These are phyloP conservation scores for Hiodon alosoides DNA, from an alignment of 2,113 vertebrate species.

Conservation along the genomic window DNA sequence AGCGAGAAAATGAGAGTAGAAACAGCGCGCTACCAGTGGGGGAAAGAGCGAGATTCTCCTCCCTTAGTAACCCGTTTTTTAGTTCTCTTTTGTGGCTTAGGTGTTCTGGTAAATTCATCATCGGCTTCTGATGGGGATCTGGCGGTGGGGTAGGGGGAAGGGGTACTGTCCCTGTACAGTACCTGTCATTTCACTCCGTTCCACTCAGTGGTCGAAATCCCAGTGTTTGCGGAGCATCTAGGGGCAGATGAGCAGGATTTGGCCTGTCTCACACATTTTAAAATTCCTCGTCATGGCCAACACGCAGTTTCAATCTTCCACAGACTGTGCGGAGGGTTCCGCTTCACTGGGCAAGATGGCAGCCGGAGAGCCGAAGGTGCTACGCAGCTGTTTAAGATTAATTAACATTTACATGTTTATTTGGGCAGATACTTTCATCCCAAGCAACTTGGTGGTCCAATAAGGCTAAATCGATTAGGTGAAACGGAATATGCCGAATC, in stretches of 20 bases:
- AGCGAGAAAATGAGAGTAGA: neutral
- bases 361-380: neutral
- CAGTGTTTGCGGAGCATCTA: conserved; percentile 32
- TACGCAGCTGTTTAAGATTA: conserved; percentile 12
- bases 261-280: conserved; percentile 56
- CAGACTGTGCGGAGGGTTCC: conserved; percentile 4
- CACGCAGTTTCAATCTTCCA: conserved; percentile 6
- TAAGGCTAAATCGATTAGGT: too few relatives aligned
- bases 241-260: conserved; percentile 63
- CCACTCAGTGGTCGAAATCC: conserved; percentile 38
- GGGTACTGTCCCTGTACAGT: conserved; percentile 18
- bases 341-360: neutral
- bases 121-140: neutral
- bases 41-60: too few relatives aligned
- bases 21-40: neutral
- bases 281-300: conserved; percentile 65
- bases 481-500: too few relatives aligned
- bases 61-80: neutral
- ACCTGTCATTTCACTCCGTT: conserved; percentile 50
- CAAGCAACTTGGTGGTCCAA: too few relatives aligned
- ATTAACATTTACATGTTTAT: too few relatives aligned
- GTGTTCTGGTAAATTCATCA: conserved; percentile 17
- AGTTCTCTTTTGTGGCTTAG: neutral
- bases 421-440: too few relatives aligned
- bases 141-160: neutral